Evolutionary conservation across 35 echinoderm and acorn worm species (phyloP), one percentile per base, ranked within the genome.

Genomic region (Heliocidaris erythrogramma): DNA sequence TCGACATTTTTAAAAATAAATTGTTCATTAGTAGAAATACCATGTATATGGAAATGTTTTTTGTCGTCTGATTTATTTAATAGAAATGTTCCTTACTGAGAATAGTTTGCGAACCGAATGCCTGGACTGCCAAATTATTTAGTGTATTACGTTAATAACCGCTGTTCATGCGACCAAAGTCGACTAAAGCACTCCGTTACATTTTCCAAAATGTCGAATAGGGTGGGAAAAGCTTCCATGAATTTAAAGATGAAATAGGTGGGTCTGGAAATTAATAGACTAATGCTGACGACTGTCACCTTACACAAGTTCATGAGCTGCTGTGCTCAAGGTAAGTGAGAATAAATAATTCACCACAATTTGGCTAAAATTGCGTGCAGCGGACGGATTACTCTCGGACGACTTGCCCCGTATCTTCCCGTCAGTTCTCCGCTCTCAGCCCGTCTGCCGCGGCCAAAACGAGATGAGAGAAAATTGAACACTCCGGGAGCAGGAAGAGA

Each of bases 311-410:
- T 78, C 65, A 78, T 18, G 65, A 78, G 65, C n/a, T 78, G 65
- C 65, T 4, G 21, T 78, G 21, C 65, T n/a, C 65, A 78, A 78
- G 65, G 65, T 78, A 78, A 78, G 87, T n/a, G 87, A 32, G 47
- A 89, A 89, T 89, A 89, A 89, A 89, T 89, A 47, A 89, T 89
- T 89, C 87, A 89, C 87, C 87, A 89, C 87, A 89, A 89, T 89
- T 89, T 89, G 87, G 87, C 87, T 89, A 89, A 89, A 89, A 89
- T 89, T 89, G 87, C 87, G 87, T 89, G 87, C 87, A 89, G 87
- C 87, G 87, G 47, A 32, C 87, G 47, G 12, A 89, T 89, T 89
- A 89, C 87, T 89, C 47, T 32, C 87, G 87, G 87, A 48, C 87
- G 30, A 89, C 65, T 78, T 78, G 65, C 65, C 65, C 65, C 65